Percentiles rank a stretch among this genome's conserved stretches.
These are phyloP conservation scores for Sarcoramphus papa DNA, from an alignment of 2,797 vertebrate species.

Conservation along the genomic window DNA sequence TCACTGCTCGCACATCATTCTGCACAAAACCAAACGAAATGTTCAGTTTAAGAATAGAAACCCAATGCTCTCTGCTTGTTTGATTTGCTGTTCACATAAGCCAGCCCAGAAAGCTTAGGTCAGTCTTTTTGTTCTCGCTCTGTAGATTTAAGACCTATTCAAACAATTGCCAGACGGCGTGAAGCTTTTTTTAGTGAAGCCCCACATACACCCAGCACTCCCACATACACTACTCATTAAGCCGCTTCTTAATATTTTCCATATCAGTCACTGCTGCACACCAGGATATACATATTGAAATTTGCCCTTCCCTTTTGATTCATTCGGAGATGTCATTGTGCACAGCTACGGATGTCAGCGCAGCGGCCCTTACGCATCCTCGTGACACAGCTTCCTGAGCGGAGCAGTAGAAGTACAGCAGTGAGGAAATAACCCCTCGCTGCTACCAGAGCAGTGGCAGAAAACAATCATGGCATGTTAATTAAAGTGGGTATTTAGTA, in stretches of 20 bases:
- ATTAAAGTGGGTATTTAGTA: not conserved
- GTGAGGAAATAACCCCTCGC: not conserved
- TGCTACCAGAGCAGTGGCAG: not conserved
- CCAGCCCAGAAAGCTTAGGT: not conserved
- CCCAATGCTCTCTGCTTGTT: not conserved
- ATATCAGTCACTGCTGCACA: not conserved
- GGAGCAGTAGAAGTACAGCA: not conserved
- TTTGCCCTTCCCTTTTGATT: constrained; percentile 32
- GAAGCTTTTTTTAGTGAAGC: not conserved
- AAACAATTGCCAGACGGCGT: not conserved
- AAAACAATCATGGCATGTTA: not conserved
- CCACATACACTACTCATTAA: not conserved
- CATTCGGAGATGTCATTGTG: not conserved
- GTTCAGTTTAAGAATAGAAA: not conserved
- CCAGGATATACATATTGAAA: not conserved
- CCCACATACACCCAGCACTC: not conserved
- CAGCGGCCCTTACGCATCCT: not conserved
- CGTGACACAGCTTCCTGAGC: not conserved
- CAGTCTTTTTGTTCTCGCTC: not conserved
- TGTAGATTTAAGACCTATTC: not conserved
- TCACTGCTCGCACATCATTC: accelerated
- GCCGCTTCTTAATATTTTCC: not conserved
- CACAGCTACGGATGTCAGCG: not conserved
- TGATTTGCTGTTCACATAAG: not conserved
- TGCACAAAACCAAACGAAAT: not conserved